Evolutionary conservation across 2,888 invertebrate species (phyloP), one percentile per base, ranked within the genome.

Genomic region (Cephus nigrinus): DNA sequence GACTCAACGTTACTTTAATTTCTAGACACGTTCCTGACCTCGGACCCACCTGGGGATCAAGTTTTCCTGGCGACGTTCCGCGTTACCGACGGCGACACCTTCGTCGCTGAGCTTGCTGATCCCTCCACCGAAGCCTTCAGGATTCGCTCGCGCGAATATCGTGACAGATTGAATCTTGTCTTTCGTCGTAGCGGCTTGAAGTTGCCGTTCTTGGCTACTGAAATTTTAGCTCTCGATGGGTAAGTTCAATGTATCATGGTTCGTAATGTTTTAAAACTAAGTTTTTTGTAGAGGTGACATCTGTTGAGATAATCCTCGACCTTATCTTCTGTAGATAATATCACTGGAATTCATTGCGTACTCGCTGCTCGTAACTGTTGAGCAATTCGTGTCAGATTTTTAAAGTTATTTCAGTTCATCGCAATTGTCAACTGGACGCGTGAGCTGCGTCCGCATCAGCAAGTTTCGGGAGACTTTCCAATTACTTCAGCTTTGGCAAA

Each of bases 171-270:
- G 81, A 95, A 95, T 92, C 93, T 95, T 80, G 92, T 96, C 69
- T 95, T 96, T 89, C 93, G 94, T 78, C 93, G 95, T 85, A 97
- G 97, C 77, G 94, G 95, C 85, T 92, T 97, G 68, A 93, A 95
- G 82, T 94, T 96, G 84, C 95, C 96, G 78, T 97, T 96, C 90
- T 93, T 96, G 80, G 94, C 95, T 33, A 95, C 96, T 36, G 97
- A 97, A 89, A 95, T 97, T 78, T 93, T 97, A 76, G 97, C 97
- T 33, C 93, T 97, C 76, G 97, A 97, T 91, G 97, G 96, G 97
- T 97, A 92, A 93, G 93, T 88, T 55, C 55, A 23, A 5, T 23
- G 23, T 9, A 9, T 55, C 55, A 55, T 55, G 23, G 2, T 23
- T 23, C 23, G 5, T 5, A 0, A 23, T 9, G 23, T 23, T 55